phyloP scores from a whole-genome alignment of 2,888 invertebrate species.

The Myopa testacea region DNA sequence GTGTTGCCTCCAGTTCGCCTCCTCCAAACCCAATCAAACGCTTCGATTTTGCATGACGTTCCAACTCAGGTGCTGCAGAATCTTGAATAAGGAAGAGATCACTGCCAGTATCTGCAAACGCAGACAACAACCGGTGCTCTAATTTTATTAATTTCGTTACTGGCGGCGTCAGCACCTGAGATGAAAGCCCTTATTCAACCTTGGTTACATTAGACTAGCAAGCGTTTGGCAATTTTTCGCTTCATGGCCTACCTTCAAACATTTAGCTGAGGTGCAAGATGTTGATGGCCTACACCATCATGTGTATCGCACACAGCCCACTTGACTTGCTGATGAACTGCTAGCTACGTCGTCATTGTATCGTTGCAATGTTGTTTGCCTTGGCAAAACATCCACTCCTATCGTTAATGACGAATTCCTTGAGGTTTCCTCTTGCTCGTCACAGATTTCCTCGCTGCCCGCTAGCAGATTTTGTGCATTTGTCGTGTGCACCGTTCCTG shows the following conservation, averaged over 20 bases:
- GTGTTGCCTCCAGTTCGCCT: not conserved
- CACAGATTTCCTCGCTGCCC: no score
- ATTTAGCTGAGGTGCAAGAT: no score
- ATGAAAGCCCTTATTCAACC: slow-evolving; percentile 1
- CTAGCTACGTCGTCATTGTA: no score
- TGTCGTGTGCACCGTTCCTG: no score
- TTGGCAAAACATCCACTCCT: no score
- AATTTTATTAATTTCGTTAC: slow-evolving; percentile 21
- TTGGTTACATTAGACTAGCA: slow-evolving; percentile 7
- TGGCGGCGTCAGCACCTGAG: not conserved
- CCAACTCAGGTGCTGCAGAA: slow-evolving; percentile 1
- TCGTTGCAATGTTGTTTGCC: no score
- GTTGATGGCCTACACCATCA: no score
- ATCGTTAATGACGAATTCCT: no score
- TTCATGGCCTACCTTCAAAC: slow-evolving; percentile 34
- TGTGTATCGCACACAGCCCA: no score
- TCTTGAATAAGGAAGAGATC: slow-evolving; percentile 26
- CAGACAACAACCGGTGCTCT: not conserved
- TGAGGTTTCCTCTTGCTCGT: no score
- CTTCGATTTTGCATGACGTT: slow-evolving; percentile 14
- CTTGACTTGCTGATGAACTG: no score
- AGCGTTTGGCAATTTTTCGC: slow-evolving; percentile 32
- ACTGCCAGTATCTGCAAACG: slow-evolving; percentile 32
- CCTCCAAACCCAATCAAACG: slow-evolving; percentile 26
- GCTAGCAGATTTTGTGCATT: no score